These are phyloP conservation scores for Drosophila nikananu DNA, from an alignment of 1,140 invertebrate genomes.

Conservation along the genomic window DNA sequence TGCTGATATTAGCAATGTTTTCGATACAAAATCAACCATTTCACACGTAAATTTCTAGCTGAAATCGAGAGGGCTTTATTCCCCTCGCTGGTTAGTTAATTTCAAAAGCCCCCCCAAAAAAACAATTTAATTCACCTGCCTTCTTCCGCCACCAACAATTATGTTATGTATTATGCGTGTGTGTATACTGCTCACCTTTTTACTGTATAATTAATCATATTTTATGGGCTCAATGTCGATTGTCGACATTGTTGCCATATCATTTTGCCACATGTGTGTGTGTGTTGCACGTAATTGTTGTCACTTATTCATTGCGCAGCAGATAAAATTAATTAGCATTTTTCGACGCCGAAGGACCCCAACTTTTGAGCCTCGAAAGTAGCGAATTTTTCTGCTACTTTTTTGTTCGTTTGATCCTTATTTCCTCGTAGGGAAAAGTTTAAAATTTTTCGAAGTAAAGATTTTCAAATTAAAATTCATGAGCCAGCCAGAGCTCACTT, in stretches of 20 bases:
- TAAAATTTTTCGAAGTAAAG: slow-evolving; percentile 52
- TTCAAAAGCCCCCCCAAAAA: neutral
- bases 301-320: slow-evolving; percentile 42
- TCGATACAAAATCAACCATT: neutral
- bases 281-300: slow-evolving; percentile 26
- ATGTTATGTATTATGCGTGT: neutral
- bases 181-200: slow-evolving; percentile 26
- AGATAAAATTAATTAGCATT: slow-evolving; percentile 50
- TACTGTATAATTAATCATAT: slow-evolving; percentile 70
- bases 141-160: slow-evolving; percentile 1
- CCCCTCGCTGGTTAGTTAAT: slow-evolving; percentile 1
- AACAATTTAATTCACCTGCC: neutral
- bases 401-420: slow-evolving; percentile 1
- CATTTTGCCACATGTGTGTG: slow-evolving; percentile 14
- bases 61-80: neutral
- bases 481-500: slow-evolving; percentile 10
- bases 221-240: slow-evolving; percentile 56
- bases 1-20: neutral
- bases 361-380: neutral
- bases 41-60: neutral
- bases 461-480: slow-evolving; percentile 55
- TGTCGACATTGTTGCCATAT: slow-evolving; percentile 40
- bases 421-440: neutral
- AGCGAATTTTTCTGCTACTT: slow-evolving; percentile 6
- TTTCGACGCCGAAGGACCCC: slow-evolving; percentile 25